Conservation (phyloP, 2,888 invertebrate genomes). For the Troides helena region DNA sequence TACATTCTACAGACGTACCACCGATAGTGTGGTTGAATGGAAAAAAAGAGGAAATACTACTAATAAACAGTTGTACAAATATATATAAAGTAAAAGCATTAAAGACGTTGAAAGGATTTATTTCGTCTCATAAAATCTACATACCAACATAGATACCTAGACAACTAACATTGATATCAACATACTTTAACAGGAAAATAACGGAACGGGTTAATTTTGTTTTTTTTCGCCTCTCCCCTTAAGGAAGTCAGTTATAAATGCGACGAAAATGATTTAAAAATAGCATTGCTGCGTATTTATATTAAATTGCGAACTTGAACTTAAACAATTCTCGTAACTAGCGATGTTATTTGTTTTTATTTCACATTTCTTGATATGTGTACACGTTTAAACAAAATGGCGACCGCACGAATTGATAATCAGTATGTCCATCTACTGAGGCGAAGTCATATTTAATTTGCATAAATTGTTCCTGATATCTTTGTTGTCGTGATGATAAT, state of each 20-base stretch:
- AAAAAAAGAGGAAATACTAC: not conserved
- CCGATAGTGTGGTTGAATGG: not conserved
- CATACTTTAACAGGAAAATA: too few species aligned
- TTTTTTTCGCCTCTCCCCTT: too few species aligned
- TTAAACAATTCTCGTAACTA: not conserved
- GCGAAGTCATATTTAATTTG: too few species aligned
- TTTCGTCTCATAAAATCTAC: too few species aligned
- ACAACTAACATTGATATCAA: too few species aligned
- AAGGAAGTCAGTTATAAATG: not conserved
- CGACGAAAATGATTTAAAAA: constrained; percentile 1
- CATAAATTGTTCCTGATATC: too few species aligned
- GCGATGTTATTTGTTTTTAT: not conserved
- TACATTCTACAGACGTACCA: constrained; percentile 13
- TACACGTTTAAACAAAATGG: not conserved
- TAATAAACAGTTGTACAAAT: too few species aligned
- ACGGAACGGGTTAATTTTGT: too few species aligned
- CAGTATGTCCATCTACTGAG: not conserved
- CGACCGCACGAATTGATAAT: not conserved
- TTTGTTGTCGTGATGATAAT: too few species aligned
- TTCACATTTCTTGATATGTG: not conserved
- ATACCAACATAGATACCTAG: too few species aligned
- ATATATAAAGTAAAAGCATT: too few species aligned
- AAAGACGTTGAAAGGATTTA: too few species aligned
- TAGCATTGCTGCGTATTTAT: not conserved
- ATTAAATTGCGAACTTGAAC: not conserved